Evolutionary conservation across 2,113 vertebrate genomes (phyloP).

Genomic region (Narcine bancroftii): DNA sequence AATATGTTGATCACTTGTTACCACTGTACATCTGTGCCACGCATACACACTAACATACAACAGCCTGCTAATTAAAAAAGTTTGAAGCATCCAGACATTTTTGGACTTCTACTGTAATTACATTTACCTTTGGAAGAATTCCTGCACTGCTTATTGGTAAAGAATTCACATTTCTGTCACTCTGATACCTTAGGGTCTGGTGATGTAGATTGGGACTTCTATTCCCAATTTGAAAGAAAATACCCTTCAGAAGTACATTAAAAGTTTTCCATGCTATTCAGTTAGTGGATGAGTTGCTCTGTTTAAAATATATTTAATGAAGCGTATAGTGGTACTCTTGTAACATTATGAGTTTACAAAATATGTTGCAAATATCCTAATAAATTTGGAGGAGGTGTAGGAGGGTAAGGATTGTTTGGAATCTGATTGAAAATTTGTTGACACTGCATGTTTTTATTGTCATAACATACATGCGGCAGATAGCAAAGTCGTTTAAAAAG

Average conservation of each 20-base stretch:
- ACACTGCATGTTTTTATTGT: too few relatives aligned
- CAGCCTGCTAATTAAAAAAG: too few relatives aligned
- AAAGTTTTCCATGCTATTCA: neutral
- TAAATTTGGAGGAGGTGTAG: neutral
- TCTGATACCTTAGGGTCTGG: neutral
- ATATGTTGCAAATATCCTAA: neutral
- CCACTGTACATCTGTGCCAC: too few relatives aligned
- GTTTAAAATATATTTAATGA: neutral
- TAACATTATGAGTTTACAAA: neutral
- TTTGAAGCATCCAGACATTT: too few relatives aligned
- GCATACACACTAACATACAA: too few relatives aligned
- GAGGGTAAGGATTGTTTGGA: too few relatives aligned
- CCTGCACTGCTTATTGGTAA: neutral
- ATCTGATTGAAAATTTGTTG: too few relatives aligned
- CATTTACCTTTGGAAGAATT: neutral
- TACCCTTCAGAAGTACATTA: neutral
- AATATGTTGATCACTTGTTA: too few relatives aligned
- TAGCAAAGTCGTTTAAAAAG: neutral
- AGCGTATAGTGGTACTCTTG: neutral
- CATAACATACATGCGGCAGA: neutral
- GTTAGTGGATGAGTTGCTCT: neutral
- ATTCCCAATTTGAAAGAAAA: neutral
- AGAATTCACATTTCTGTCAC: neutral
- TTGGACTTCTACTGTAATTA: too few relatives aligned
- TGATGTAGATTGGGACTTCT: neutral